Conservation (phyloP, 2,797 vertebrate species). For the Microhierax caerulescens region DNA sequence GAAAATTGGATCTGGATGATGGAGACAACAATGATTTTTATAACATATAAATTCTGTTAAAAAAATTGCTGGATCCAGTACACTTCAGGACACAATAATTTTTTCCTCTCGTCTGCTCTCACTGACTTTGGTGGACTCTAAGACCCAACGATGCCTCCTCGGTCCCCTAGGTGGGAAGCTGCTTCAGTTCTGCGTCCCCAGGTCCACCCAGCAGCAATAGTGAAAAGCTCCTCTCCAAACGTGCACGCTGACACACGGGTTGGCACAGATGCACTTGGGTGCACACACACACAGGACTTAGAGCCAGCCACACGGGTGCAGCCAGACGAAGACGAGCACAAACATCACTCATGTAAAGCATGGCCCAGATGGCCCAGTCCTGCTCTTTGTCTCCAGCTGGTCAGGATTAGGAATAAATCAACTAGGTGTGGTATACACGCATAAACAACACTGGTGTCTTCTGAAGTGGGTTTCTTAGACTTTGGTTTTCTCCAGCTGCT, state of each 20-base stretch:
- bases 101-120: not conserved
- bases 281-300: fast-evolving
- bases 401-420: not conserved
- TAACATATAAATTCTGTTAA: not conserved
- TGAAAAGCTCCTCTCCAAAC: not conserved
- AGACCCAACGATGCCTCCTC: not conserved
- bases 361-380: not conserved
- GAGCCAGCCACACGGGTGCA: not conserved
- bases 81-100: not conserved
- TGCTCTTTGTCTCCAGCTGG: not conserved
- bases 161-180: not conserved
- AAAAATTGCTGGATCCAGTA: not conserved
- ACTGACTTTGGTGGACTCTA: not conserved
- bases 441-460: not conserved
- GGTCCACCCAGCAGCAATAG: fast-evolving
- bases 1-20: not conserved
- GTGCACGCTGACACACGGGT: fast-evolving
- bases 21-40: not conserved
- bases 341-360: not conserved
- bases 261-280: too few relatives aligned
- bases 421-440: not conserved
- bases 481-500: not conserved
- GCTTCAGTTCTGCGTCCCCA: not conserved
- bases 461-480: not conserved
- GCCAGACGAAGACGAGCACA: not conserved